Conservation (phyloP, 2,113 vertebrate genomes). For the Gymnocephalus cernua region DNA sequence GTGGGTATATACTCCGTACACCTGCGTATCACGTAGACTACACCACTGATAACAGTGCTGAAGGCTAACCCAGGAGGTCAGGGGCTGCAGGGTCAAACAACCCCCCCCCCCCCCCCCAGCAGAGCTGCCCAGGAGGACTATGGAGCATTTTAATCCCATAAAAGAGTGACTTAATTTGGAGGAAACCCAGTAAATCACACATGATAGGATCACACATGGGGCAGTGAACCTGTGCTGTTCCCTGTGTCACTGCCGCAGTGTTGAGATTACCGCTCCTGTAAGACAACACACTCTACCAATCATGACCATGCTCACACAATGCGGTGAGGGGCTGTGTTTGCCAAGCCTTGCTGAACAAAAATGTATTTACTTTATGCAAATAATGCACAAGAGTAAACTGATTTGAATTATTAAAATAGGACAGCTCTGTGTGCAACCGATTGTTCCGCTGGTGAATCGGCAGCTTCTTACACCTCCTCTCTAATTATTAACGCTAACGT, state of each 20-base stretch:
- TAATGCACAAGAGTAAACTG: conserved; percentile 51
- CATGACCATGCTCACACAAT: conserved; percentile 31
- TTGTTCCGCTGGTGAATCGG: conserved; percentile 58
- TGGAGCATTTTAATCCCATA: conserved; percentile 18
- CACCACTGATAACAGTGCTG: conserved; percentile 17
- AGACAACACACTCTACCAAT: conserved; percentile 43
- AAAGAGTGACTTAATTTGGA: background rate
- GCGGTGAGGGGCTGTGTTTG: conserved; percentile 46
- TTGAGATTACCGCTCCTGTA: conserved; percentile 23
- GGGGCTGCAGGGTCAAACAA: conserved; percentile 34
- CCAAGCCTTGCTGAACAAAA: conserved; percentile 68
- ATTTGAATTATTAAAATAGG: conserved; percentile 75
- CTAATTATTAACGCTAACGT: conserved; percentile 59
- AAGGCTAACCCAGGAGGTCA: conserved; percentile 23
- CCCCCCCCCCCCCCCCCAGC: background rate
- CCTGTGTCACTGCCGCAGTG: conserved; percentile 14
- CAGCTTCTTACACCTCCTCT: conserved; percentile 41
- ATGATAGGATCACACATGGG: conserved; percentile 11
- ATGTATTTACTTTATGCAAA: conserved; percentile 71
- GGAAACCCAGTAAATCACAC: conserved; percentile 37
- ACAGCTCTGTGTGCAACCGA: conserved; percentile 63
- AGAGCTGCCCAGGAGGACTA: background rate
- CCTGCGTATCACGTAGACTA: no score
- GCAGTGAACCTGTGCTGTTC: background rate
- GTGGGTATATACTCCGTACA: no score